Conservation (phyloP, 1,140 invertebrate species). For the Bombus waltoni region DNA sequence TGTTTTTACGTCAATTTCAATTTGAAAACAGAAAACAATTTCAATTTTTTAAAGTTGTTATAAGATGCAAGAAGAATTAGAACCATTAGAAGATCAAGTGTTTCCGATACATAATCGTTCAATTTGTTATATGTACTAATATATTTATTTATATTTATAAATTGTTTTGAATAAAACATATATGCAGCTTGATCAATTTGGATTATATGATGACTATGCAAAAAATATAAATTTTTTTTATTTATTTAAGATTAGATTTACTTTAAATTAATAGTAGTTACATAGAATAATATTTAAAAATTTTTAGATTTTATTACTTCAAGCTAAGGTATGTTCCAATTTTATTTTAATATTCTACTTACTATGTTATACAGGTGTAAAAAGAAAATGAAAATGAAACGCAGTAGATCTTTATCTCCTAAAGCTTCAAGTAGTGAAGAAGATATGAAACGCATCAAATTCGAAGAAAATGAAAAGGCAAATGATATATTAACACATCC, state of each 20-base stretch:
- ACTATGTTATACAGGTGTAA: slow-evolving; percentile 34
- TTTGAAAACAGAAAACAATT: slow-evolving; percentile 22
- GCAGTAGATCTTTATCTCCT: slow-evolving; percentile 74
- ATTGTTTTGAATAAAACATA: slow-evolving; percentile 27
- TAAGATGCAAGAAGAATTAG: slow-evolving; percentile 27
- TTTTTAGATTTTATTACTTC: background rate
- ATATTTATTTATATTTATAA: slow-evolving; percentile 7
- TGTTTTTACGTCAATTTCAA: slow-evolving; percentile 23
- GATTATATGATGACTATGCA: slow-evolving; percentile 20
- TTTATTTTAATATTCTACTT: background rate
- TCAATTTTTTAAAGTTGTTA: background rate
- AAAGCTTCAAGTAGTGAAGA: slow-evolving; percentile 70
- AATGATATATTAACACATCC: slow-evolving; percentile 37
- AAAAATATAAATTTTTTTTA: slow-evolving; percentile 22
- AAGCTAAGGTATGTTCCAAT: background rate
- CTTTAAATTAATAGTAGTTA: background rate
- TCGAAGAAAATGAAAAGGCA: slow-evolving; percentile 43
- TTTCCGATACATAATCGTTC: slow-evolving; percentile 5
- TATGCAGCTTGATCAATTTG: background rate
- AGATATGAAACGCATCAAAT: slow-evolving; percentile 69
- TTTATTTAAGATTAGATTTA: background rate
- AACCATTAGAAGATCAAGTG: slow-evolving; percentile 5
- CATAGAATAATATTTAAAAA: background rate
- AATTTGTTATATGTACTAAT: slow-evolving; percentile 47
- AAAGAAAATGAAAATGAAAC: slow-evolving; percentile 70